Evolutionary conservation across 2,888 invertebrate genomes (phyloP), one percentile per base, ranked within the genome.

Genomic region (Pimpla rufipes): DNA sequence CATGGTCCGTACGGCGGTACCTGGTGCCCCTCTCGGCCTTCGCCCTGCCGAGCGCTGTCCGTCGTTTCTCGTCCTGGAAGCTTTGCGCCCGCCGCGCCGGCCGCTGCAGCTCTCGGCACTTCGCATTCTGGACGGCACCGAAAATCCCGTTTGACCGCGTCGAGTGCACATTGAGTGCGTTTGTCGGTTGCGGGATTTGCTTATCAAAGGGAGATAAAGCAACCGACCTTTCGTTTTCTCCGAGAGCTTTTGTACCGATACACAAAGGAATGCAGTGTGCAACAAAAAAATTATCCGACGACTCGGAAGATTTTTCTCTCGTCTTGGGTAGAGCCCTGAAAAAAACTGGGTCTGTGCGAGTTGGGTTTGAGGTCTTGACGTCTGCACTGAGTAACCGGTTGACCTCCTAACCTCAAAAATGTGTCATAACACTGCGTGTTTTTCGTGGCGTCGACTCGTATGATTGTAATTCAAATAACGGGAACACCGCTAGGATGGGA

Each of bases 41-140:
- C 29, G 29, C 29, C 29, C 2, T 5, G 5, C 29, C 5, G 29
- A 40, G n/a, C 18, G 40, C 40, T 45, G 29, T 59, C 42, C 47
- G 67, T 68, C 78, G 68, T 78, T 74, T 81, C 55, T 67, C 50
- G 29, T 73, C 57, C 50, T 37, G 18, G 57, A 78, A 78, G 78
- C 50, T 81, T 77, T 42, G 45, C 71, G 29, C 59, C 29, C 29
- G 29, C n/a, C n/a, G n/a, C n/a, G n/a, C n/a, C n/a, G n/a, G n/a
- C n/a, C n/a, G n/a, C n/a, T n/a, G n/a, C n/a, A n/a, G 45, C 64
- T 64, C 70, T 64, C 67, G 71, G 23, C 66, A 47, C 67, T 68
- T 59, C 42, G 29, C 35, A 47, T 37, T 2, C 52, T 13, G 45
- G 21, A 42, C 21, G 29, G 47, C 18, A 70, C 62, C 10, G 66